Base-by-base conservation (phyloP, 2,888 invertebrate genomes). In the Eubasilissa splendida region DNA sequence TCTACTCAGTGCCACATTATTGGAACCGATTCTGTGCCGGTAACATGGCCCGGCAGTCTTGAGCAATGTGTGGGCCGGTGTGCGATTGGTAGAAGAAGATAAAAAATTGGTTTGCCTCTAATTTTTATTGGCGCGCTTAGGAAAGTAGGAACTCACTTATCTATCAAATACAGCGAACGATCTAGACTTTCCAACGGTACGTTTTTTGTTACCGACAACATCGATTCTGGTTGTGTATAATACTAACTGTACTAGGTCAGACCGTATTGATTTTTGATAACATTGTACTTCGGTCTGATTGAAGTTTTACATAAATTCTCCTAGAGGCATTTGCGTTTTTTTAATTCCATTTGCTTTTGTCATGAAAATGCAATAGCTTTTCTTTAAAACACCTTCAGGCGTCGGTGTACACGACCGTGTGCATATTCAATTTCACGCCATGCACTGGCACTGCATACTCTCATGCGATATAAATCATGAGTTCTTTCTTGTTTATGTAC, bases 81-180 rank as follows among this genome's bases (percentile, higher is more conserved):
- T 65, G 14, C 53, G 80, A 80, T 80, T 80, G 71, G 73, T 63
- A 73, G 58, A 63, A 22, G 58, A 22, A 76, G 80, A 80, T 80
- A 77, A 77, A 73, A 63, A 71, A 78, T 77, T 33, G 56, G 58
- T 58, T 77, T 53, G 65, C 63, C 50, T 60, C 76, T 76, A 77
- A 54, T 65, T 54, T 68, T 66, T 66, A 56, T 65, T 76, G 56
- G 65, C 63, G 76, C 65, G 65, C 68, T 53, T 33, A 68, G 66
- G 31, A 71, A 71, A 71, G 71, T 54, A 31, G 63, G 63, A 4
- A 31, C 63, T 10, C 3, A 14, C 71, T 71, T 71, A 71, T 71
- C 71, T 71, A 11, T 56, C 8, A 10, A 56, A 31, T 14, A 50
- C 71, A 56, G 65, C 54, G 33, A 71, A 56, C 54, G 31, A 71